Conservation (phyloP, 2,113 vertebrate genomes). For the Pachycephala philippinensis region DNA sequence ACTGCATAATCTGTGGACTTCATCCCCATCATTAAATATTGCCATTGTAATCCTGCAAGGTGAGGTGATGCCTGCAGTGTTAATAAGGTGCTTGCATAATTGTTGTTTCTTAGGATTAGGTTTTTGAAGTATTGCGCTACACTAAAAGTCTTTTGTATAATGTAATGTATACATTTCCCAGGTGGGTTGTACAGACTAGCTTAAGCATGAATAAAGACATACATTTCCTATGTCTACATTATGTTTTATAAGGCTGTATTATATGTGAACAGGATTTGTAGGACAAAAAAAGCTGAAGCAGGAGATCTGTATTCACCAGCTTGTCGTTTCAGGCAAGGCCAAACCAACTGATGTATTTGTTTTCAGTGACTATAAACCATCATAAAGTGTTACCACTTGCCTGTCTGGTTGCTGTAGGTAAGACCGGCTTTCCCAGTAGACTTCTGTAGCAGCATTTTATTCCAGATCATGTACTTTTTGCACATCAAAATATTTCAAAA, state of each 20-base stretch:
- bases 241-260: background rate
- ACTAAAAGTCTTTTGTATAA: background rate
- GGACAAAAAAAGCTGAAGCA: background rate
- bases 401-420: background rate
- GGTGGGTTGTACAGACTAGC: background rate
- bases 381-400: background rate
- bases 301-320: background rate
- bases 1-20: background rate
- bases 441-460: background rate
- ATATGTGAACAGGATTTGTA: background rate
- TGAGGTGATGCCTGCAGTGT: background rate
- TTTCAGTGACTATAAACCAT: background rate
- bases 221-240: background rate
- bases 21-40: background rate
- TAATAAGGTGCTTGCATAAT: background rate
- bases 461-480: background rate
- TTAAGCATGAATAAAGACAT: background rate
- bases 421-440: background rate
- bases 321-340: background rate
- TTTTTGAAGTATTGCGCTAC: background rate
- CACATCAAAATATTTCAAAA: background rate
- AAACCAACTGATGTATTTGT: background rate
- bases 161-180: background rate
- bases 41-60: background rate
- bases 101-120: background rate